A percentile compares a stretch with the other conserved stretches of the same genome.
Evolutionary conservation across 2,797 vertebrate species (phyloP).

Genomic region (Betta splendens): DNA sequence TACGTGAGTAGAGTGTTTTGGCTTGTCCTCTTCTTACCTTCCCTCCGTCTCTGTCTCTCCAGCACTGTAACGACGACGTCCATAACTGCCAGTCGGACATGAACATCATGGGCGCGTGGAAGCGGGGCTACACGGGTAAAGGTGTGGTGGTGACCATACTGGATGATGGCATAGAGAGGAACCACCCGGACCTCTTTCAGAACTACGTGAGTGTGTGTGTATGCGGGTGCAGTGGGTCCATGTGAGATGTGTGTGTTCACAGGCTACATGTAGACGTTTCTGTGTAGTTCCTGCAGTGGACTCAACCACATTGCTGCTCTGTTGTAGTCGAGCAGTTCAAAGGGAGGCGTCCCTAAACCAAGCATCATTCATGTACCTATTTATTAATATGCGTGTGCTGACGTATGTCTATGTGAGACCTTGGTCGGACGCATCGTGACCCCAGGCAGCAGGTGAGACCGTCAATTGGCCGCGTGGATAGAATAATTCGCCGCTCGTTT

Average conservation of each 20-base stretch:
- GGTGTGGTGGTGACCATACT: slow-evolving; percentile 96
- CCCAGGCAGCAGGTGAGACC: slow-evolving; percentile 42
- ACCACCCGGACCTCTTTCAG: slow-evolving; percentile 93
- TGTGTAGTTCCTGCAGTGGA: too few relatives aligned
- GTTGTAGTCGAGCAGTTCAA: slow-evolving; percentile 10
- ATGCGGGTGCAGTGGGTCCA: slow-evolving; percentile 43
- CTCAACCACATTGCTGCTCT: not conserved
- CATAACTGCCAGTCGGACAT: slow-evolving; percentile 98
- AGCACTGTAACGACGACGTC: slow-evolving; percentile 96
- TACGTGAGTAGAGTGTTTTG: too few relatives aligned
- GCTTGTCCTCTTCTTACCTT: not conserved
- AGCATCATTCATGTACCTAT: slow-evolving; percentile 9
- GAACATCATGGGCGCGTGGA: slow-evolving; percentile 99
- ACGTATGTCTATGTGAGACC: slow-evolving; percentile 31
- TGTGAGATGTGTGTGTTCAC: slow-evolving; percentile 6
- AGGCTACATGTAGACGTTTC: too few relatives aligned
- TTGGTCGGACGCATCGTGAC: slow-evolving; percentile 29
- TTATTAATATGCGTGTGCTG: slow-evolving; percentile 21
- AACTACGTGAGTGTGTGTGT: slow-evolving; percentile 93
- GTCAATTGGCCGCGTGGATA: slow-evolving; percentile 50
- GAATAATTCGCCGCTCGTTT: slow-evolving; percentile 58
- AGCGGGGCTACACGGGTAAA: slow-evolving; percentile 97
- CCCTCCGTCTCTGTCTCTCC: slow-evolving; percentile 11
- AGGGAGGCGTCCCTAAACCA: slow-evolving; percentile 15
- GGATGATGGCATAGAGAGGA: slow-evolving; percentile 97